Evolutionary conservation across 2,888 invertebrate species (phyloP), one percentile per base, ranked within the genome.

Genomic region (Amiota communis): DNA sequence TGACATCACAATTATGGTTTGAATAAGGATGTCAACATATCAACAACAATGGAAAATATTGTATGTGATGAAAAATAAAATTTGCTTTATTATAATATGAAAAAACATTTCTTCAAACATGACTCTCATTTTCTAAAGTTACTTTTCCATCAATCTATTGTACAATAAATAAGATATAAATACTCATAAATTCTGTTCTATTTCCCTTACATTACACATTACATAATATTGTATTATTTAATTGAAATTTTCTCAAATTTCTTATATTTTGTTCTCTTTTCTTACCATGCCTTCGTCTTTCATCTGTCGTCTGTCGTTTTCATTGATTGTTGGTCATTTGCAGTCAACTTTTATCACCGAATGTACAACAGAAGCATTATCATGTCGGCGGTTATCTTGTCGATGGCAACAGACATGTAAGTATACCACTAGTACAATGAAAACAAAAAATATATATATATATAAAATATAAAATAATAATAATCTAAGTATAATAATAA

Each of bases 341-440:
- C 93, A 97, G 97, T 90, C 96, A 96, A 95, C 93, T 97, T 89
- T 93, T 97, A 91, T 97, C 97, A 89, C 97, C 97, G 77, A 97
- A 97, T 91, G 92, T 97, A 88, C 94, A 95, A 90, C 97, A 97
- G 91, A 97, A 95, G 88, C 96, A 97, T 90, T 97, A 94, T 91
- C 93, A 97, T 87, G 92, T 94, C 76, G 95, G 94, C 88, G 96
- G 96, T 86, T 96, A 95, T 78, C 95, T 88, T 71, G 89, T 89
- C 79, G 89, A 90, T 83, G 90, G 89, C 79, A 89, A 89, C 80
- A 86, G 89, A 79, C 89, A 90, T 85, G 90, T 90, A 84, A 89
- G 90, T 88, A 76, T 17, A 65, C 15, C 15, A 65, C 15, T 15
- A n/a, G 11, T 23, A 13, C 6, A 70, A 56, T 13, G 13, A 20